Evolutionary conservation across 2,797 vertebrate genomes (phyloP).

Genomic region (Intellagama lesueurii): DNA sequence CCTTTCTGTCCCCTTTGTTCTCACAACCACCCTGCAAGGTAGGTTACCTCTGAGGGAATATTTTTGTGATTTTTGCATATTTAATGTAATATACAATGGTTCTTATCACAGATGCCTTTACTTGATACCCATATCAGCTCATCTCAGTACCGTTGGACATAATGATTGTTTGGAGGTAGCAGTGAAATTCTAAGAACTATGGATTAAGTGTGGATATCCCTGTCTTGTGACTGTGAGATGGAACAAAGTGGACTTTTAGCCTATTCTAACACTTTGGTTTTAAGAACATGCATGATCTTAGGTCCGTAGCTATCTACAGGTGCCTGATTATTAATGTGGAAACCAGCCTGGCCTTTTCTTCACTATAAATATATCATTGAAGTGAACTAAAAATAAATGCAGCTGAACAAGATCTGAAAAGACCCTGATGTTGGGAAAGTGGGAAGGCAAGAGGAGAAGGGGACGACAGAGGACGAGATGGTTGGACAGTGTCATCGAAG

Average conservation of each 20-base stretch:
- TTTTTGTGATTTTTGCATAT: conserved; percentile 1
- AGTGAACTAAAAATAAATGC: conserved; percentile 15
- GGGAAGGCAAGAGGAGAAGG: too few relatives aligned
- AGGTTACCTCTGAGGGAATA: background rate
- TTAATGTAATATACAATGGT: background rate
- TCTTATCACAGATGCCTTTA: background rate
- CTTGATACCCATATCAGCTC: background rate
- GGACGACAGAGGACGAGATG: too few relatives aligned
- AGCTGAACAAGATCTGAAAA: background rate
- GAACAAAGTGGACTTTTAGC: background rate
- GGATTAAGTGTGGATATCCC: background rate
- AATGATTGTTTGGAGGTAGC: background rate
- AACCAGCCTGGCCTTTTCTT: background rate
- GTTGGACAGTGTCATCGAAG: too few relatives aligned
- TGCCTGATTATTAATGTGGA: background rate
- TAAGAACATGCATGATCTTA: background rate
- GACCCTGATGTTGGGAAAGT: too few relatives aligned
- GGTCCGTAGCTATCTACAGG: background rate
- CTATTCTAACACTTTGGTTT: background rate
- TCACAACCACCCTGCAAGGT: background rate
- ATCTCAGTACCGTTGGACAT: background rate
- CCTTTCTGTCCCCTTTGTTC: background rate
- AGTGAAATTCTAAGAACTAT: conserved; percentile 1
- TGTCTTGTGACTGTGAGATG: background rate
- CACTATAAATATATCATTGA: background rate